Evolutionary conservation across 1,140 invertebrate genomes (phyloP), one percentile per base, ranked within the genome.

Genomic region (Drosophila pachea): DNA sequence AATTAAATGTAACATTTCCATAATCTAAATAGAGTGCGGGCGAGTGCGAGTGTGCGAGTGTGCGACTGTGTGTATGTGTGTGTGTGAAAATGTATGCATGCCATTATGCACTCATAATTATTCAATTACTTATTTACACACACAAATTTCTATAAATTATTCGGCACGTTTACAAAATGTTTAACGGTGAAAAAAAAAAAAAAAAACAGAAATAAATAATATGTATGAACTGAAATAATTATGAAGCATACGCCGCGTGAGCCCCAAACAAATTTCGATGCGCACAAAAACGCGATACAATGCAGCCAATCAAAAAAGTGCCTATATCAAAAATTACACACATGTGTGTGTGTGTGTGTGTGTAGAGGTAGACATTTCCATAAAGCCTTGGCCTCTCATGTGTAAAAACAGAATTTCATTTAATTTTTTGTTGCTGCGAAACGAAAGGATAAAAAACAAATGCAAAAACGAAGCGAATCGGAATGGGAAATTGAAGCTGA

Each of bases 91-190:
- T 29, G 35, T 60, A 9, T 49, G 11, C 55, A 60, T 56, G 3
- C 29, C 29, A 43, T 56, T 32, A 43, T 55, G 40, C 40, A 14
- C n/a, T 14, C 61, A 58, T 60, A 66, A 70, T 66, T 71, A 54
- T 54, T 59, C 40, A 66, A 71, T 71, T 66, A 66, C 42, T 60
- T 66, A 71, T 67, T 69, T 65, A 64, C 53, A 56, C 53, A 63
- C 22, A 14, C n/a, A 43, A 69, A 56, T 50, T 29, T 43, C 5
- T 52, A 68, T 63, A 50, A 55, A 68, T 68, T 55, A 55, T 63
- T 54, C n/a, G 67, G 32, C 16, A 55, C 38, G 38, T 33, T 55
- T 32, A 40, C 58, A 38, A 47, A 50, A 47, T 49, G 40, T 35
- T 52, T 22, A 45, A 45, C 43, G 9, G 22, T 49, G 33, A 14